Percentiles rank a stretch among this genome's conserved stretches.
Conservation (phyloP, 2,113 vertebrate species). For the Dolichotis patagonum region DNA sequence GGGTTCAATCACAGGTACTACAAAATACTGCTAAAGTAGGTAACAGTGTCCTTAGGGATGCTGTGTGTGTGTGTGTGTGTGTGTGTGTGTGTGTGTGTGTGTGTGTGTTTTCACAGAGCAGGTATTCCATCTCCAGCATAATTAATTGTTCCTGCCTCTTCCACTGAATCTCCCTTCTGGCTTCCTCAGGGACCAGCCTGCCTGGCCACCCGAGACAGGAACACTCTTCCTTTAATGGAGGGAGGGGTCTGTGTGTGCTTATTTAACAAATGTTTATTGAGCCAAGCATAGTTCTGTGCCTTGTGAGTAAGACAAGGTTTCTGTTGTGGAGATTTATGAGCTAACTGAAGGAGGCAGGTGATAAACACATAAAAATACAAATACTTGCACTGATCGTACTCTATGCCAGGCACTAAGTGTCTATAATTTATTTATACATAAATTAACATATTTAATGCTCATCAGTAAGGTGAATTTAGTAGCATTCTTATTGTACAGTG, state of each 20-base stretch:
- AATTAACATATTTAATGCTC: neutral
- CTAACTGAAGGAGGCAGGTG: neutral
- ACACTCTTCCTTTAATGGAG: neutral
- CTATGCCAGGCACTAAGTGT: neutral
- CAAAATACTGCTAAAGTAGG: neutral
- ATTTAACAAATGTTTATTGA: constrained; percentile 7
- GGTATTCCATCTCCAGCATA: neutral
- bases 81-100: neutral
- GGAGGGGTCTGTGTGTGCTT: neutral
- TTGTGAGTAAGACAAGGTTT: constrained; percentile 10
- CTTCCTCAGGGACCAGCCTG: neutral
- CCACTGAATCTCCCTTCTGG: neutral
- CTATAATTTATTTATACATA: constrained; percentile 28
- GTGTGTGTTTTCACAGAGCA: neutral
- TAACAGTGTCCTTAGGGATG: neutral
- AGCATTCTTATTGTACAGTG: neutral
- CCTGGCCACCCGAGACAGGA: neutral
- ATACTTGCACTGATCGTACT: neutral
- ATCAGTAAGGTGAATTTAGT: neutral
- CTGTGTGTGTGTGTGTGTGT: too few species aligned
- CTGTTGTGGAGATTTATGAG: neutral
- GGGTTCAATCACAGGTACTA: neutral
- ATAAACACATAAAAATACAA: constrained; percentile 40
- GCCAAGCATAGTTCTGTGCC: neutral
- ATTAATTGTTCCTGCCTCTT: neutral